A percentile compares a stretch with the other conserved stretches of the same genome.
Evolutionary conservation across 2,888 invertebrate species (phyloP).

Genomic region (Cynaeus angustus): DNA sequence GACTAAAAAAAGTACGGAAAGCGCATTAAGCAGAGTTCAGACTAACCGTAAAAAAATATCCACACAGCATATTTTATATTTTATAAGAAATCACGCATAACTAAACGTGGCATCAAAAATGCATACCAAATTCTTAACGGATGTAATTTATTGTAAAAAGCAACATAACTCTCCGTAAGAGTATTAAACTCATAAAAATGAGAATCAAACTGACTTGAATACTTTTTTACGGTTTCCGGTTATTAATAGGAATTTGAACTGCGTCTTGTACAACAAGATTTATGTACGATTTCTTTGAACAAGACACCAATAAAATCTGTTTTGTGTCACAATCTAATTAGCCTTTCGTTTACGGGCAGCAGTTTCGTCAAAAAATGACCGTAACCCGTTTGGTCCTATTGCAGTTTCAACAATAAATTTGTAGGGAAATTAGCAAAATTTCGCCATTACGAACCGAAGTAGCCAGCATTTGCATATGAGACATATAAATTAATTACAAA

Average conservation of each 20-base stretch:
- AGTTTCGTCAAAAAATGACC: slow-evolving; percentile 2
- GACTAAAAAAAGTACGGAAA: too few species aligned
- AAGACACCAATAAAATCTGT: slow-evolving; percentile 20
- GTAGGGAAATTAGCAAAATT: slow-evolving; percentile 34
- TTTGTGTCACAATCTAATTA: slow-evolving; percentile 11
- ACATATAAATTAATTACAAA: slow-evolving; percentile 47
- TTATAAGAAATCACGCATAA: too few species aligned
- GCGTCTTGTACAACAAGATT: neutral
- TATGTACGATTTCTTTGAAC: neutral
- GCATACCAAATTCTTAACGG: neutral
- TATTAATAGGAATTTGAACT: slow-evolving; percentile 12
- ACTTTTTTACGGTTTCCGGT: slow-evolving; percentile 19
- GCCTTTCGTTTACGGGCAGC: neutral
- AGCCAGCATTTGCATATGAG: slow-evolving; percentile 42
- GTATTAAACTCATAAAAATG: slow-evolving; percentile 23
- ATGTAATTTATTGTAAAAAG: slow-evolving; percentile 21
- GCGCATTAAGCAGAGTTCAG: too few species aligned
- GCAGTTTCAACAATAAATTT: slow-evolving; percentile 5
- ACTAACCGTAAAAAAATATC: too few species aligned
- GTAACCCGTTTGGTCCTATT: slow-evolving; percentile 2
- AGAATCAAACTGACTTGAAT: slow-evolving; percentile 2
- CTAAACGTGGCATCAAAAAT: too few species aligned
- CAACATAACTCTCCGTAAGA: slow-evolving; percentile 1
- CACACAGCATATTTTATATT: too few species aligned
- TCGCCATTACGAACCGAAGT: slow-evolving; percentile 31